Base-by-base conservation (phyloP, 92 coral and sea anemone species). In the Palythoa grandis region DNA sequence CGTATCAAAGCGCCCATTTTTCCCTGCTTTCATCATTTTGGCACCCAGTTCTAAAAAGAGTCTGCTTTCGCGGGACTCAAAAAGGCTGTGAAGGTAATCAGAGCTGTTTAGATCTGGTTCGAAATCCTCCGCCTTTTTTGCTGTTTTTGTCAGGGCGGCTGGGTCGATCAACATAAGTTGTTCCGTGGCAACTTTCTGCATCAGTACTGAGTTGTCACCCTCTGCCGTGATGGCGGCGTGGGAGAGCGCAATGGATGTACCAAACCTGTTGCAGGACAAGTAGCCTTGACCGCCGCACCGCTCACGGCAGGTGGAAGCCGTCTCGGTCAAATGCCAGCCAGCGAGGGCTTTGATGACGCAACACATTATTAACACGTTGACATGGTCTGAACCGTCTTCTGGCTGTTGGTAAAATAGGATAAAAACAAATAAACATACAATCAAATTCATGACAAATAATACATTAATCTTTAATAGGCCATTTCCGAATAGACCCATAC, bases 181-280 rank as follows among this genome's bases (percentile, higher is more conserved):
- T 76, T 95, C 98, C 2, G 95, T 91, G 50, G 96, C 94, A 0
- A 95, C 98, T 70, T 95, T 95, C 88, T 95, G 98, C 98, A 95
- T 95, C 77, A 95, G 88, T 58, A 95, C 98, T 50, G 96, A 83
- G 89, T 95, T 95, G 87, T 95, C 98, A 3, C 98, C 98, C 77
- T 95, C 98, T 15, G 98, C 98, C 35, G 98, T 95, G 89, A 95
- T 95, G 61, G 95, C 93, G 56, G 98, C 96, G 79, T 95, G 98
- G 15, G 98, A 87, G 70, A 87, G 88, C 52, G 91, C 96, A 6
- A 93, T 86, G 57, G 92, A 92, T 11, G 84, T 79, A 23, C 84
- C 84, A 19, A 79, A 79, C 71, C 92, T 86, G 91, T 95, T 95
- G 38, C 98, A 95, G 48, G 98, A 95, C 50, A 95, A 92, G 88